phyloP scores from a whole-genome alignment of 2,797 vertebrate species.

The Sebastiscus tertius region DNA sequence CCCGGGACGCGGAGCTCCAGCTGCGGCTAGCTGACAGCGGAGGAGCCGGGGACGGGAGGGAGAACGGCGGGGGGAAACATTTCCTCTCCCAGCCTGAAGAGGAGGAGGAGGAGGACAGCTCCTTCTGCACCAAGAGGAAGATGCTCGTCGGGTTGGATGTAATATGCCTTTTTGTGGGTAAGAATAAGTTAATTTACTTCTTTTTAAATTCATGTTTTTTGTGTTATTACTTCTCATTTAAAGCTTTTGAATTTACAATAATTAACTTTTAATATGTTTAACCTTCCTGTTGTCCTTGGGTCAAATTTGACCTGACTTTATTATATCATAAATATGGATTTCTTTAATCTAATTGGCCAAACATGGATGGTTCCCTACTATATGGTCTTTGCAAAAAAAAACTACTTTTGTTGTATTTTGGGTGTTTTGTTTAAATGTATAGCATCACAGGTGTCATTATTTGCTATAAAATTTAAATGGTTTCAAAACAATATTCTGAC shows the following conservation, averaged over 20 bases:
- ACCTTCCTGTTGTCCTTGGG: too few species aligned
- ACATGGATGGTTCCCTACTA: too few species aligned
- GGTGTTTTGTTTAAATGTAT: too few species aligned
- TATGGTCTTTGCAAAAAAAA: too few species aligned
- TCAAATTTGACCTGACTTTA: too few species aligned
- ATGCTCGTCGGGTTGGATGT: slow-evolving; percentile 85
- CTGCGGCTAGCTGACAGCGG: slow-evolving; percentile 77
- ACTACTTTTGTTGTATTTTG: too few species aligned
- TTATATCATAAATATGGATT: too few species aligned
- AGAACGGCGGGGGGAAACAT: slow-evolving; percentile 81
- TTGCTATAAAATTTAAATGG: too few species aligned
- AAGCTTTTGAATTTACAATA: background rate
- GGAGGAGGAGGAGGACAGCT: slow-evolving; percentile 34
- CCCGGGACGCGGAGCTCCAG: slow-evolving; percentile 81
- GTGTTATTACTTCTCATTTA: background rate
- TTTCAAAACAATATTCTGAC: too few species aligned
- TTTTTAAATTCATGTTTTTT: background rate
- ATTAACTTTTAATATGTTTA: background rate
- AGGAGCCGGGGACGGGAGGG: slow-evolving; percentile 73
- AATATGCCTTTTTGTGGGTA: slow-evolving; percentile 83
- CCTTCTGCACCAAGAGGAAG: slow-evolving; percentile 78
- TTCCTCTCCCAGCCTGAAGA: slow-evolving; percentile 45
- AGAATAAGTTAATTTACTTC: slow-evolving; percentile 35
- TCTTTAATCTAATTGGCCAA: too few species aligned
- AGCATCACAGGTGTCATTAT: too few species aligned